Conservation (phyloP, 1,140 invertebrate species). For the Drosophila sulfurigaster region DNA sequence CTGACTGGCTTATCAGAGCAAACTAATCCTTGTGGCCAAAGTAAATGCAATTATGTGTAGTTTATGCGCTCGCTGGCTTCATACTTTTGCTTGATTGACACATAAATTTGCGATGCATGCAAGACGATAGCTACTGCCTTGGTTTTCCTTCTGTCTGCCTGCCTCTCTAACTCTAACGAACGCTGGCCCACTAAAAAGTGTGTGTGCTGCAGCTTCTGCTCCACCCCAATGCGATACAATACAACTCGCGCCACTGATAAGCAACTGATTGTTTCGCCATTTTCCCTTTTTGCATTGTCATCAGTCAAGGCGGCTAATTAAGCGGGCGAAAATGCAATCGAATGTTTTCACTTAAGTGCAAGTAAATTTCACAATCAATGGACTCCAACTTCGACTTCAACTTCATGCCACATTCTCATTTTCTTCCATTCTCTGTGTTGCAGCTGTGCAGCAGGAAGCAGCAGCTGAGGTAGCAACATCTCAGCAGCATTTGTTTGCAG, state of each 20-base stretch:
- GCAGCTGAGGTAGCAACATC: slow-evolving; percentile 25
- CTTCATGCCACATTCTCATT: not conserved
- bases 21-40: slow-evolving; percentile 59
- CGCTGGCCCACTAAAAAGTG: slow-evolving; percentile 57
- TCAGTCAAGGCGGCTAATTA: slow-evolving; percentile 69
- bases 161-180: slow-evolving; percentile 56
- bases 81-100: slow-evolving; percentile 81
- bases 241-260: slow-evolving; percentile 42
- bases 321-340: slow-evolving; percentile 56
- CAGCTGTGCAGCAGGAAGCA: slow-evolving; percentile 63
- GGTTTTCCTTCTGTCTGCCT: not conserved
- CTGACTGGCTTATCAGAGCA: slow-evolving; percentile 56
- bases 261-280: slow-evolving; percentile 67
- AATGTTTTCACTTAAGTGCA: slow-evolving; percentile 81
- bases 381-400: not conserved
- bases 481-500: slow-evolving; percentile 68
- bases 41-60: slow-evolving; percentile 82
- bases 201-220: slow-evolving; percentile 13
- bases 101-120: slow-evolving; percentile 81
- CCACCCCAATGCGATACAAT: too few relatives aligned
- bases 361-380: slow-evolving; percentile 67
- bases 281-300: slow-evolving; percentile 65
- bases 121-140: slow-evolving; percentile 62
- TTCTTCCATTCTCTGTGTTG: slow-evolving; percentile 13
- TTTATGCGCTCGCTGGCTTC: slow-evolving; percentile 72